A percentile compares a stretch with the other conserved stretches of the same genome.
Conservation (phyloP, 2,797 vertebrate genomes). For the Gallinago stenura region DNA sequence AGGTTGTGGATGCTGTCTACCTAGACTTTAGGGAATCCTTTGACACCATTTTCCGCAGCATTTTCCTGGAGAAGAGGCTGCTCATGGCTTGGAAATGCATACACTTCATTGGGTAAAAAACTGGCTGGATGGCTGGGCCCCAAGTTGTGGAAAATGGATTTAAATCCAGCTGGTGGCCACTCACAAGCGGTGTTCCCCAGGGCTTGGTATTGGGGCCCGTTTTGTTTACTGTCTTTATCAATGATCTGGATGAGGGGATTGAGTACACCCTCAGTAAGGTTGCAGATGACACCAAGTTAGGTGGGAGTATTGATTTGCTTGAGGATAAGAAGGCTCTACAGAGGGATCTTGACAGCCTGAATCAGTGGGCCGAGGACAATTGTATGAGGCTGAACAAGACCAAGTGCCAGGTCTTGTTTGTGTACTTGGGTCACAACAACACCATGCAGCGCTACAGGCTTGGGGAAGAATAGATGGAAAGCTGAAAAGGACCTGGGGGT, state of each 20-base stretch:
- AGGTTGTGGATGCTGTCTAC: neutral
- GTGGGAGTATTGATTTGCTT: neutral
- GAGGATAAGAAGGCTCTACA: neutral
- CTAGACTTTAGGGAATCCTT: neutral
- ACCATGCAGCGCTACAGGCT: neutral
- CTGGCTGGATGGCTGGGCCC: neutral
- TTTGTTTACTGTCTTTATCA: neutral
- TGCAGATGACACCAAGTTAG: neutral
- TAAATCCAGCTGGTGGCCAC: neutral
- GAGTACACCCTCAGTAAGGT: neutral
- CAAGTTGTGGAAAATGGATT: neutral
- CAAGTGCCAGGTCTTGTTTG: neutral
- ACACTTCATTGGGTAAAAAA: neutral
- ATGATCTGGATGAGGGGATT: neutral
- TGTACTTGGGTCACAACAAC: neutral
- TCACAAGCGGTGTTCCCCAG: neutral
- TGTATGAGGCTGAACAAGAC: neutral
- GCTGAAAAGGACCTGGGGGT: neutral
- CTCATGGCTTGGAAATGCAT: neutral
- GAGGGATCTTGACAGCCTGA: neutral
- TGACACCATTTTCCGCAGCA: neutral
- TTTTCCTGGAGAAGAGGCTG: neutral
- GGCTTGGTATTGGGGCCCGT: neutral
- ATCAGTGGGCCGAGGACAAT: neutral
- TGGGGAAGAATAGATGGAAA: neutral